These are phyloP conservation scores for Ormia ochracea DNA, from an alignment of 2,888 invertebrate species.

Conservation along the genomic window DNA sequence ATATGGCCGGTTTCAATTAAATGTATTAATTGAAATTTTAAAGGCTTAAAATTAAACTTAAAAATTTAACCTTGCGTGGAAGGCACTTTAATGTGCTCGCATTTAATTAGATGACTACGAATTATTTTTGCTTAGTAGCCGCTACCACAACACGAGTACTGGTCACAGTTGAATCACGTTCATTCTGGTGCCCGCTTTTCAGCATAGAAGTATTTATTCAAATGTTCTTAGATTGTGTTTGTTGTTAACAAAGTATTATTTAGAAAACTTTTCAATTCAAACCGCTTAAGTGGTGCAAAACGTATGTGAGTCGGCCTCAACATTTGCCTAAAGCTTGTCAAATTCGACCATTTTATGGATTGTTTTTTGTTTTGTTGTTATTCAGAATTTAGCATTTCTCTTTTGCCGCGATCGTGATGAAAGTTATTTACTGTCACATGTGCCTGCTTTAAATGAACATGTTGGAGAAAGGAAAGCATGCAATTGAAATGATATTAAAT, in stretches of 20 bases:
- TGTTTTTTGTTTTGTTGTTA: background rate
- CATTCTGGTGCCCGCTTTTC: too few species aligned
- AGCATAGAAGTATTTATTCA: too few species aligned
- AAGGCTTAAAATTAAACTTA: too few species aligned
- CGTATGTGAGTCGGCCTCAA: background rate
- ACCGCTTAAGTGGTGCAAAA: background rate
- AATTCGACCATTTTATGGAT: background rate
- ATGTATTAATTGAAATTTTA: too few species aligned
- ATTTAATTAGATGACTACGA: too few species aligned
- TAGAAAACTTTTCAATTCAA: background rate
- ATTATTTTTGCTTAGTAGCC: too few species aligned
- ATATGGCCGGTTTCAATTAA: too few species aligned
- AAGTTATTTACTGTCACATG: slow-evolving; percentile 49
- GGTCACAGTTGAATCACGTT: too few species aligned
- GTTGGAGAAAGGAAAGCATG: slow-evolving; percentile 31
- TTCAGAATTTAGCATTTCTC: background rate
- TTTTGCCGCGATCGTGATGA: slow-evolving; percentile 42
- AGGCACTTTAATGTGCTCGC: too few species aligned
- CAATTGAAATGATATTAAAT: slow-evolving; percentile 41
- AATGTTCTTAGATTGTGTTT: background rate
- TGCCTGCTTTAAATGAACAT: slow-evolving; percentile 1
- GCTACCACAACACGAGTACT: too few species aligned
- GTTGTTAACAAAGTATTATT: background rate
- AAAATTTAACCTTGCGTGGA: too few species aligned
- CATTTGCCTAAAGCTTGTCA: background rate